Base-by-base conservation (phyloP, 2,113 vertebrate species). In the Crocuta crocuta region DNA sequence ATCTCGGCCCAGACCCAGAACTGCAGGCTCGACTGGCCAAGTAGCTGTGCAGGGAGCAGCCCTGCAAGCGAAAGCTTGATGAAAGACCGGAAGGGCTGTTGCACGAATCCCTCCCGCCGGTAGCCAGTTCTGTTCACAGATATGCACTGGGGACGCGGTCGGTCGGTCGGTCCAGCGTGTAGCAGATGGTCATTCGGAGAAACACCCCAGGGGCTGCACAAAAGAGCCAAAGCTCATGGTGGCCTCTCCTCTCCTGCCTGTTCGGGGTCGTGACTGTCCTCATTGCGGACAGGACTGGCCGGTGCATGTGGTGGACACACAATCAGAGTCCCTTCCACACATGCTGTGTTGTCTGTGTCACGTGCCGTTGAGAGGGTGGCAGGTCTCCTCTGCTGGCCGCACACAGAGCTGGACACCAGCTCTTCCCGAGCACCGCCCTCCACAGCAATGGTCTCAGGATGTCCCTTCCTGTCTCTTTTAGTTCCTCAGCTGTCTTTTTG, bases 191-290 rank as follows among this genome's bases (percentile, higher is more conserved):
- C 10, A 3, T 7, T 17, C 0, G 4, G 78, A 76, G 33, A 2
- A 21, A 21, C 2, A 7, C 2, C 39, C 2, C n/a, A 1, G 5
- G 7, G 15, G 17, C 26, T 4, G 9, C 24, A 2, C 0, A 7
- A 23, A 19, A 33, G 7, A 28, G 4, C 11, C 4, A 3, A 48
- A 5, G 55, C 33, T 50, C 74, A 5, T 3, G 0, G 15, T 1
- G 19, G n/a, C 17, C 58, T 10, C 12, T 43, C 17, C 2, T n/a
- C 33, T 28, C 35, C 83, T 17, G 2, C 10, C 53, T 48, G 39
- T 12, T 55, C 28, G 3, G 4, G 71, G 65, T 28, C 55, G 17
- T 15, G 39, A 0, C 21, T 16, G 53, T 43, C 68, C 43, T 84
- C 26, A 1, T 10, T 10, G 50, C 10, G 17, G 61, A 21, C 15